These are phyloP conservation scores for Accipiter cooperii DNA, from an alignment of 2,113 vertebrate species.

Conservation along the genomic window DNA sequence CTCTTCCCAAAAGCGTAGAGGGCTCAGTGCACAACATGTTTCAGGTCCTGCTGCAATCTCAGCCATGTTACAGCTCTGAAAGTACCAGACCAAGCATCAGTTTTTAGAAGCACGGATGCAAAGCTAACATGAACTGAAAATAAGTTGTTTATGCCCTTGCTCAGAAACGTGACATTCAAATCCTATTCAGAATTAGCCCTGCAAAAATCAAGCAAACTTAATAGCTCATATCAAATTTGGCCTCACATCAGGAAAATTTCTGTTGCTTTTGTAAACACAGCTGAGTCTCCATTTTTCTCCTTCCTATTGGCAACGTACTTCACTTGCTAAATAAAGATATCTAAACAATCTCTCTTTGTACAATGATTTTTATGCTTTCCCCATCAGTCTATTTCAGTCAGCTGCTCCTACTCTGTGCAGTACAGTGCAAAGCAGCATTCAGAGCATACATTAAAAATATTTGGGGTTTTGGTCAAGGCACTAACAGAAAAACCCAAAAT, in stretches of 20 bases:
- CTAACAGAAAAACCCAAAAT: not conserved
- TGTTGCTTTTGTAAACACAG: conserved; percentile 60
- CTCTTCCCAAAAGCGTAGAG: not conserved
- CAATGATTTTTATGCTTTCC: conserved; percentile 10
- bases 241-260: conserved; percentile 42
- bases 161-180: not conserved
- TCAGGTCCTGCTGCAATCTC: not conserved
- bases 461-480: not conserved
- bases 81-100: not conserved
- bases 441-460: not conserved
- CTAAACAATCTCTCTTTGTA: conserved; percentile 40
- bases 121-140: not conserved
- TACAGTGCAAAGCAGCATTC: not conserved
- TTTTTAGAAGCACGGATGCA: not conserved
- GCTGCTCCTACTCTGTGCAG: not conserved
- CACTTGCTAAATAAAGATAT: conserved; percentile 50
- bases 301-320: conserved; percentile 30
- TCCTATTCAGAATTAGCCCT: not conserved
- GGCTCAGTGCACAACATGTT: not conserved
- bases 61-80: not conserved
- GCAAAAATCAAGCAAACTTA: conserved; percentile 24
- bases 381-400: not conserved
- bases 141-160: not conserved
- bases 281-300: conserved; percentile 31
- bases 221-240: conserved; percentile 30